A percentile compares a stretch with the other conserved stretches of the same genome.
These are phyloP conservation scores for Hylomyscus alleni DNA, from an alignment of 2,797 vertebrate genomes.

Conservation along the genomic window DNA sequence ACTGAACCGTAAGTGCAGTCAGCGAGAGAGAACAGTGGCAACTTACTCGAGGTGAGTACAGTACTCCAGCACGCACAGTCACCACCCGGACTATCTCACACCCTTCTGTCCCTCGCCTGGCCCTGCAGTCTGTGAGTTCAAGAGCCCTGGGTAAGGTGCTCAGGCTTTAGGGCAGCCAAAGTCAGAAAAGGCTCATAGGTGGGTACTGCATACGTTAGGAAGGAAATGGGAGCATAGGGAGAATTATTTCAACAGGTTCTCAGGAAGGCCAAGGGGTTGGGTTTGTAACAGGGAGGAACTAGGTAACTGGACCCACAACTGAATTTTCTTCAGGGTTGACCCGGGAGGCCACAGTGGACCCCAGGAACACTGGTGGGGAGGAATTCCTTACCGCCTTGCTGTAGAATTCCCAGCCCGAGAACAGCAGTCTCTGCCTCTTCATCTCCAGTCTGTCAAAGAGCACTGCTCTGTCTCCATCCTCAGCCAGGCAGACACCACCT, in stretches of 20 bases:
- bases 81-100: background rate
- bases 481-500: background rate
- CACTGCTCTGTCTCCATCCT: background rate
- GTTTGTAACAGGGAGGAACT: background rate
- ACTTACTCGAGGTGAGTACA: too few relatives aligned
- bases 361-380: conserved; percentile 78
- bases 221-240: background rate
- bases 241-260: background rate
- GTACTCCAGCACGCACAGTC: background rate
- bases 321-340: conserved; percentile 52
- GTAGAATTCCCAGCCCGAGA: background rate
- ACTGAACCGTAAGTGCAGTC: background rate
- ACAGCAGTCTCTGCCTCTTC: conserved; percentile 79
- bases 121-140: background rate
- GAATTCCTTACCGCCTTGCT: conserved; percentile 91
- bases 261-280: background rate
- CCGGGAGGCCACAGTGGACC: conserved; percentile 7
- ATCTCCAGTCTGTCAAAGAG: conserved; percentile 84
- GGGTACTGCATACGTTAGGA: background rate
- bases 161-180: background rate
- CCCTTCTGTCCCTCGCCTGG: background rate
- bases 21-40: background rate
- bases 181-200: background rate
- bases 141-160: background rate
- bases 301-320: background rate